Conservation (phyloP, 2,113 vertebrate genomes). For the Todiramphus chloris region DNA sequence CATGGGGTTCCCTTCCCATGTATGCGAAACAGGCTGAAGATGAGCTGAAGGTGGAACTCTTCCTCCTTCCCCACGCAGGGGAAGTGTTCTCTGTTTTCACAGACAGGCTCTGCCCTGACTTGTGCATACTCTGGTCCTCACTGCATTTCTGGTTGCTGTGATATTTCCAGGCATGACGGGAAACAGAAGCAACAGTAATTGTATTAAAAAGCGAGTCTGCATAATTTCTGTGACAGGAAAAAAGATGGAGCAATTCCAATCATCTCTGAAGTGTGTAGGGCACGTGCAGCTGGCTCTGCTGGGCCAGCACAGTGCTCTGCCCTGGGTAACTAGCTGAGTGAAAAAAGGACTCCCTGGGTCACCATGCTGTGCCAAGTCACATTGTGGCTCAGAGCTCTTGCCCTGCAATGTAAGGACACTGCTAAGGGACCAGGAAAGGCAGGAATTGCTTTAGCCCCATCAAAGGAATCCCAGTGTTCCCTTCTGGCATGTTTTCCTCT, state of each 20-base stretch:
- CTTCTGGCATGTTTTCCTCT: not conserved
- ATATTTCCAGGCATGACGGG: not conserved
- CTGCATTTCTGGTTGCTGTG: not conserved
- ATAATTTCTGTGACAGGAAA: not conserved
- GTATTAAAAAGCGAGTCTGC: not conserved
- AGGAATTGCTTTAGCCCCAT: not conserved
- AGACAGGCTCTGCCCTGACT: not conserved
- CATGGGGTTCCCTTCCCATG: not conserved
- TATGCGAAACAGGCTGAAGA: not conserved
- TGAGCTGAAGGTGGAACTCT: not conserved
- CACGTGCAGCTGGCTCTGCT: not conserved
- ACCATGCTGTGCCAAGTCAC: not conserved
- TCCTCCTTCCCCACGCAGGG: fast-evolving
- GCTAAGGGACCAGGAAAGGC: not conserved
- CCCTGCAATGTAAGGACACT: fast-evolving
- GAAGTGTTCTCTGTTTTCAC: not conserved
- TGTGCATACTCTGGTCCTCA: not conserved
- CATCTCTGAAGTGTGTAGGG: not conserved
- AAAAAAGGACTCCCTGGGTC: not conserved
- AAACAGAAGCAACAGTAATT: not conserved
- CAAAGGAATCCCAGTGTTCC: not conserved
- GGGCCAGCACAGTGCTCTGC: not conserved
- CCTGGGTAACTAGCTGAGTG: not conserved
- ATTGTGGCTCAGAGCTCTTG: not conserved
- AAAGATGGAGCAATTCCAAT: not conserved